Evolutionary conservation across 2,888 invertebrate species (phyloP).

Genomic region (Drosophila longiperda): DNA sequence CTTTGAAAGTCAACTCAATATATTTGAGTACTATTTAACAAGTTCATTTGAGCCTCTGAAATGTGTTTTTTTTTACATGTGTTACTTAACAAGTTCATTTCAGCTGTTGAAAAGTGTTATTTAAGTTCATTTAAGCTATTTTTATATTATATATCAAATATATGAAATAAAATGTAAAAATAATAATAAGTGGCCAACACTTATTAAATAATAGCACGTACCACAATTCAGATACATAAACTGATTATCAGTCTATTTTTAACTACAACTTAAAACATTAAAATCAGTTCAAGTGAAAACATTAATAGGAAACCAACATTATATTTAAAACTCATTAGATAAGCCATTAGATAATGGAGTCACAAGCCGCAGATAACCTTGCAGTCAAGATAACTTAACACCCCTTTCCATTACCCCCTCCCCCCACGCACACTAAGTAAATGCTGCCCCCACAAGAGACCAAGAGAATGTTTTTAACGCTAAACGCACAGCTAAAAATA

Average conservation of each 20-base stretch:
- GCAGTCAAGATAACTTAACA: constrained; percentile 11
- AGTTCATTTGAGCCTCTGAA: neutral
- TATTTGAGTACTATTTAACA: neutral
- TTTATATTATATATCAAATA: neutral
- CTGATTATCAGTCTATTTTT: neutral
- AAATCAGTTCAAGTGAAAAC: neutral
- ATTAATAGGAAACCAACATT: neutral
- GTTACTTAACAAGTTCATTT: neutral
- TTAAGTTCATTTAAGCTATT: neutral
- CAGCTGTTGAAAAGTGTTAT: neutral
- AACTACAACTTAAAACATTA: neutral
- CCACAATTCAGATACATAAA: neutral
- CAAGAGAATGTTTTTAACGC: constrained; percentile 35
- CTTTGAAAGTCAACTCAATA: neutral
- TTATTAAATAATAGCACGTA: neutral
- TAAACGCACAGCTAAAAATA: constrained; percentile 62
- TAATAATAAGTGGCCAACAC: neutral
- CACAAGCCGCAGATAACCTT: constrained; percentile 8
- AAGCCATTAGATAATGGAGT: constrained; percentile 4
- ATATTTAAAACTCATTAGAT: neutral
- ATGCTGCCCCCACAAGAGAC: constrained; percentile 38
- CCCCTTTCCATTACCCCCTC: neutral
- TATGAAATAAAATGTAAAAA: neutral
- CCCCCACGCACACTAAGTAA: neutral
- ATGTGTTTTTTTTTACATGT: neutral